A percentile compares a stretch with the other conserved stretches of the same genome.
Conservation (phyloP, 2,888 invertebrate species). For the Parnassius smintheus region DNA sequence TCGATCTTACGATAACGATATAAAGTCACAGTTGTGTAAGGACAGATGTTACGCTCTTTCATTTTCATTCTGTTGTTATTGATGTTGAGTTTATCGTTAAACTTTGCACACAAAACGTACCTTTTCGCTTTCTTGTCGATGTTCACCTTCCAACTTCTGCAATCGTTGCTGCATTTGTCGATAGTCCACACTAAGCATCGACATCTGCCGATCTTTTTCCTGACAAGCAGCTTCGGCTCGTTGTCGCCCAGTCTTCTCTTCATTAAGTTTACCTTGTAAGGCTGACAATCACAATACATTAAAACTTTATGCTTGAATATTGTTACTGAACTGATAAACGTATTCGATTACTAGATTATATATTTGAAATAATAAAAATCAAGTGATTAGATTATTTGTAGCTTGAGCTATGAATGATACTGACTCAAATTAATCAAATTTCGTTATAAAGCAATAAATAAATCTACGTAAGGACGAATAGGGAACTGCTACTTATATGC, state of each 20-base stretch:
- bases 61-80: no score
- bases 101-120: conserved; percentile 46
- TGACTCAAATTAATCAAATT: not conserved
- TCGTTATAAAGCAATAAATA: conserved; percentile 11
- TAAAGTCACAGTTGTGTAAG: no score
- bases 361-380: not conserved
- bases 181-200: conserved; percentile 96
- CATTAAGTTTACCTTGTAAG: conserved; percentile 94
- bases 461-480: conserved; percentile 1
- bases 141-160: conserved; percentile 95
- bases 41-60: no score
- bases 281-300: conserved; percentile 75
- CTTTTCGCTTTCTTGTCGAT: conserved; percentile 93
- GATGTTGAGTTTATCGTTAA: no score
- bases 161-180: conserved; percentile 95
- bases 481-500: conserved; percentile 9
- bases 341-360: not conserved
- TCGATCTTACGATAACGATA: no score
- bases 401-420: no score
- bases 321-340: not conserved
- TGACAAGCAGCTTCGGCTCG: conserved; percentile 93
- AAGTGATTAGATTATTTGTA: no score
- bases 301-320: not conserved
- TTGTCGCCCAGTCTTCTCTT: conserved; percentile 93
- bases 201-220: conserved; percentile 96